These are phyloP conservation scores for Euura saliciscinereae DNA, from an alignment of 1,140 invertebrate genomes.

Conservation along the genomic window DNA sequence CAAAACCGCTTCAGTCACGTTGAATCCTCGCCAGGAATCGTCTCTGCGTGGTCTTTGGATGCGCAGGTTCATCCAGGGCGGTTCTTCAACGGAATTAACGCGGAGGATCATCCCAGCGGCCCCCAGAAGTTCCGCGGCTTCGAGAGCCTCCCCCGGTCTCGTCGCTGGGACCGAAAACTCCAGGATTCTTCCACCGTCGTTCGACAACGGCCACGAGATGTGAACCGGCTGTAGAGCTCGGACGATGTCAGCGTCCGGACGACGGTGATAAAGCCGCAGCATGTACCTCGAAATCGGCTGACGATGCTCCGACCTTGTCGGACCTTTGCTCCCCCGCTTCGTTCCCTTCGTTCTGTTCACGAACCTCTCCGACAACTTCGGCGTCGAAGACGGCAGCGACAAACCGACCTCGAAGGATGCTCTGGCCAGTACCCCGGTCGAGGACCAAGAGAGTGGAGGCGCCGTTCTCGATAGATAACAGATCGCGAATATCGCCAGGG, in stretches of 20 bases:
- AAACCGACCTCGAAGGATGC: conserved; percentile 50
- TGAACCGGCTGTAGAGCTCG: conserved; percentile 47
- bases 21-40: conserved; percentile 54
- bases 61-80: conserved; percentile 19
- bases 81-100: conserved; percentile 36
- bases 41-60: conserved; percentile 40
- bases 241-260: conserved; percentile 47
- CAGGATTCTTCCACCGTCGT: conserved; percentile 38
- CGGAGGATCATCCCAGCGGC: conserved; percentile 45
- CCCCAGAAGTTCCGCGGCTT: conserved; percentile 48
- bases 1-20: conserved; percentile 44
- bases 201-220: conserved; percentile 34
- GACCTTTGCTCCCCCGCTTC: conserved; percentile 18
- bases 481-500: conserved; percentile 29
- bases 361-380: conserved; percentile 26
- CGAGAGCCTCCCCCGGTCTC: conserved; percentile 39
- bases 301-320: conserved; percentile 28
- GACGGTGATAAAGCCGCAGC: conserved; percentile 49
- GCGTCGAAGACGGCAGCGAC: conserved; percentile 37
- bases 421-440: conserved; percentile 41
- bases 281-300: conserved; percentile 47
- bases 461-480: conserved; percentile 44
- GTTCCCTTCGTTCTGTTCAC: conserved; percentile 32
- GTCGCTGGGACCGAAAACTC: conserved; percentile 43
- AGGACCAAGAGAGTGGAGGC: conserved; percentile 28